These are phyloP conservation scores for Epinotia bilunana DNA, from an alignment of 2,888 invertebrate genomes.

Conservation along the genomic window DNA sequence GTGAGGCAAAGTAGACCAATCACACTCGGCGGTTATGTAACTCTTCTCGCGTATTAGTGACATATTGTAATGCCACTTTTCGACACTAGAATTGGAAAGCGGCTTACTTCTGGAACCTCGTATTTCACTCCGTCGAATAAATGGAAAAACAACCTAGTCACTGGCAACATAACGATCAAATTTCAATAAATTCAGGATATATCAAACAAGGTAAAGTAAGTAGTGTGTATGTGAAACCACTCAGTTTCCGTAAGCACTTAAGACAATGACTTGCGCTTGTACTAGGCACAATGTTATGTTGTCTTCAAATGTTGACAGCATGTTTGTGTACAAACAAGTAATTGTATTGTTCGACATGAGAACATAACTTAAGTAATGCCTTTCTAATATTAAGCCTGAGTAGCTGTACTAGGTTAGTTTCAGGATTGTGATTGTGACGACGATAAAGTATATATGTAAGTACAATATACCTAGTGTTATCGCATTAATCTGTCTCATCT, in stretches of 20 bases:
- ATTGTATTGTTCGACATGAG: constrained; percentile 5
- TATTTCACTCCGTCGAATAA: constrained; percentile 4
- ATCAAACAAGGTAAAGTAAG: neutral
- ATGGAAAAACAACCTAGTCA: constrained; percentile 2
- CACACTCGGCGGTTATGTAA: constrained; percentile 55
- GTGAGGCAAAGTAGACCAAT: constrained; percentile 55
- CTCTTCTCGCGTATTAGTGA: constrained; percentile 57
- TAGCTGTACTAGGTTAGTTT: too few relatives aligned
- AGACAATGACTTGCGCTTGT: constrained; percentile 32
- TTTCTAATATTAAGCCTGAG: neutral
- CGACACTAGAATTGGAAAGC: constrained; percentile 47
- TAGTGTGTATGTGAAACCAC: constrained; percentile 9
- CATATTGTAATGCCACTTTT: constrained; percentile 57
- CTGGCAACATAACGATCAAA: neutral
- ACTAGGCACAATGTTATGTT: constrained; percentile 8
- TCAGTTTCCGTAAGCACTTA: constrained; percentile 46
- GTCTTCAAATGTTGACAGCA: constrained; percentile 4
- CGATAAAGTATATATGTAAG: too few relatives aligned
- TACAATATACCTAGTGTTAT: too few relatives aligned
- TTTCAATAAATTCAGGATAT: neutral
- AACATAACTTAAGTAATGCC: neutral
- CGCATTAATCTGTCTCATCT: too few relatives aligned
- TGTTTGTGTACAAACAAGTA: constrained; percentile 5
- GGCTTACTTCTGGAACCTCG: constrained; percentile 46
- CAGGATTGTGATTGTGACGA: too few relatives aligned